These are phyloP conservation scores for Coenonympha arcania DNA, from an alignment of 2,888 invertebrate species.

Conservation along the genomic window DNA sequence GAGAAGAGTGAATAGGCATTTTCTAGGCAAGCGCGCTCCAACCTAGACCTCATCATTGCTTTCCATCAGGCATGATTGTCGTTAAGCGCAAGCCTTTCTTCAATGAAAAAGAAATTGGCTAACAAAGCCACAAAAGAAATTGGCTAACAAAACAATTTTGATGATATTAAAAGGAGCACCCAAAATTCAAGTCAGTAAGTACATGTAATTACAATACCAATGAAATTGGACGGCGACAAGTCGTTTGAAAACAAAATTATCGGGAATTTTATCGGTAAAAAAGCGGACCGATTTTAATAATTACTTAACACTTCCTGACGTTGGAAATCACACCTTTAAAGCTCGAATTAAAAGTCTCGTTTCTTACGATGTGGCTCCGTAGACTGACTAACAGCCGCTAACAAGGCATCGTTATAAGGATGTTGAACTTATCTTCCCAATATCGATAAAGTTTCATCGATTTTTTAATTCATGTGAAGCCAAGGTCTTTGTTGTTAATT, in stretches of 20 bases:
- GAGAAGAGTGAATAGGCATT: too few species aligned
- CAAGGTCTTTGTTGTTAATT: too few species aligned
- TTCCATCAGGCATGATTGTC: too few species aligned
- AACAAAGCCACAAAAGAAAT: too few species aligned
- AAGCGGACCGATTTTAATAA: constrained; percentile 51
- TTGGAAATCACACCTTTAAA: constrained; percentile 67
- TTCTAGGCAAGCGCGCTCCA: too few species aligned
- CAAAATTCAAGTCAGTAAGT: constrained; percentile 12
- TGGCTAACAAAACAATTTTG: neutral
- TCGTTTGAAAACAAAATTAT: constrained; percentile 43
- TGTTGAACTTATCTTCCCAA: constrained; percentile 33
- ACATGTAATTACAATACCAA: constrained; percentile 20
- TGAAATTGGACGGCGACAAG: constrained; percentile 39
- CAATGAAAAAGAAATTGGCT: too few species aligned
- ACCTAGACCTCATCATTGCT: too few species aligned
- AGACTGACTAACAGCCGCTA: constrained; percentile 65
- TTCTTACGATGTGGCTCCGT: constrained; percentile 46
- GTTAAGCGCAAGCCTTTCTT: too few species aligned
- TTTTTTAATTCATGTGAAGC: neutral
- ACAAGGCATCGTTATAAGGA: constrained; percentile 69
- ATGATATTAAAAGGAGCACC: constrained; percentile 11
- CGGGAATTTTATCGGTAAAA: constrained; percentile 36
- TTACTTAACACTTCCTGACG: constrained; percentile 63
- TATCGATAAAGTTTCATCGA: constrained; percentile 17
- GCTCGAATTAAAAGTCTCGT: constrained; percentile 61